phyloP scores from a whole-genome alignment of 2,888 invertebrate species.

The Morpho achilles region DNA sequence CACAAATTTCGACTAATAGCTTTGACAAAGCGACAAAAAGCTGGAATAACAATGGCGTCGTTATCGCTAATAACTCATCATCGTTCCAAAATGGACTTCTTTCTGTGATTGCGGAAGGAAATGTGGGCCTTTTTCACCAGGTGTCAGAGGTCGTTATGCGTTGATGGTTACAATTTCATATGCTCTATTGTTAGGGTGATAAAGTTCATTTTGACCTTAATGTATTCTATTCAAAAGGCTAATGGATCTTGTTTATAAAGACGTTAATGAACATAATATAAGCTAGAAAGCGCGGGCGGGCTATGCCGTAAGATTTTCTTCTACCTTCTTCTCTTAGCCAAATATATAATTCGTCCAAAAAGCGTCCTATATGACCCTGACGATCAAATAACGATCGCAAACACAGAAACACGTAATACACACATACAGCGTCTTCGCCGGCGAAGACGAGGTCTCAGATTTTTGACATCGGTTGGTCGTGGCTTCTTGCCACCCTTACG shows the following conservation, averaged over 20 bases:
- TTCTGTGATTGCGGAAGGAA: conserved; percentile 43
- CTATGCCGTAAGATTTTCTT: too few relatives aligned
- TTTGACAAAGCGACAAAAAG: conserved; percentile 40
- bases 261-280: conserved; percentile 2
- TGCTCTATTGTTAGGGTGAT: neutral
- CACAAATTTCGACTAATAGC: conserved; percentile 24
- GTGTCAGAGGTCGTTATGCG: conserved; percentile 36
- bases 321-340: too few relatives aligned
- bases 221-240: conserved; percentile 11
- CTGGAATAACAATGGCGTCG: conserved; percentile 50
- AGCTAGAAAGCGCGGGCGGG: too few relatives aligned
- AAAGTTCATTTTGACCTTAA: conserved; percentile 5
- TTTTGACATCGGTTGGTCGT: too few relatives aligned
- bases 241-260: conserved; percentile 12
- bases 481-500: too few relatives aligned
- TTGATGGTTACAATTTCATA: conserved; percentile 11
- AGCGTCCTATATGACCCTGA: too few relatives aligned
- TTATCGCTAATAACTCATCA: conserved; percentile 64
- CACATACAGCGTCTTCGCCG: too few relatives aligned
- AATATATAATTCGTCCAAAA: too few relatives aligned
- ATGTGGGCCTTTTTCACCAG: conserved; percentile 40
- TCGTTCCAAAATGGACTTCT: conserved; percentile 54
- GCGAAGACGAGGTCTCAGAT: too few relatives aligned
- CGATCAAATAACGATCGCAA: too few relatives aligned
- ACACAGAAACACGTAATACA: too few relatives aligned